These are phyloP conservation scores for Eilema depressum DNA, from an alignment of 2,888 invertebrate genomes.

Conservation along the genomic window DNA sequence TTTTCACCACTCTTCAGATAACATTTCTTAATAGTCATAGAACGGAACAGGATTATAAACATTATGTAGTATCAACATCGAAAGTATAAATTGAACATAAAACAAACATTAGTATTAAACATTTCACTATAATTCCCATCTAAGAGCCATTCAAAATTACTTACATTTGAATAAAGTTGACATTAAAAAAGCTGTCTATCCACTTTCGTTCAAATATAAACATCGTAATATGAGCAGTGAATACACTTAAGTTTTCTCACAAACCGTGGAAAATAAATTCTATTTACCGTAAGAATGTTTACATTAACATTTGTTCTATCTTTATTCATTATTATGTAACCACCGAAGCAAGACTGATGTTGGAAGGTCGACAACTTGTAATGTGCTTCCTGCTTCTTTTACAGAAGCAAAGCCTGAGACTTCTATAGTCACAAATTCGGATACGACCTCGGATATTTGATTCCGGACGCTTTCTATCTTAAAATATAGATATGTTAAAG, in stretches of 20 bases:
- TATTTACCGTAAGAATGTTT: slow-evolving; percentile 45
- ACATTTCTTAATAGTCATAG: background rate
- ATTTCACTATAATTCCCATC: background rate
- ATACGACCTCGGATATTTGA: slow-evolving; percentile 41
- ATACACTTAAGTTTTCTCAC: slow-evolving; percentile 33
- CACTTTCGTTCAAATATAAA: slow-evolving; percentile 57
- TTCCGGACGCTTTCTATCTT: slow-evolving; percentile 49
- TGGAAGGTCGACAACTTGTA: slow-evolving; percentile 68
- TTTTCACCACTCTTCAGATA: slow-evolving; percentile 6
- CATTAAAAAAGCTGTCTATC: slow-evolving; percentile 46
- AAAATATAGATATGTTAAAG: slow-evolving; percentile 39
- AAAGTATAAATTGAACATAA: slow-evolving; percentile 8
- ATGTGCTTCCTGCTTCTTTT: slow-evolving; percentile 61
- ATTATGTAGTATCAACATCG: slow-evolving; percentile 6
- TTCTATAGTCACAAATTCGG: slow-evolving; percentile 52
- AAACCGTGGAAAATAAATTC: slow-evolving; percentile 41
- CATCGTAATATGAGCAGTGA: slow-evolving; percentile 5
- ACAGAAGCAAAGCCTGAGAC: slow-evolving; percentile 3
- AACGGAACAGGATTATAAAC: slow-evolving; percentile 8
- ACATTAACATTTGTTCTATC: slow-evolving; percentile 38
- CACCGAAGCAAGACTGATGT: slow-evolving; percentile 62
- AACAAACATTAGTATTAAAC: background rate
- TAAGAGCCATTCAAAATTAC: slow-evolving; percentile 20
- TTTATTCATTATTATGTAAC: slow-evolving; percentile 55
- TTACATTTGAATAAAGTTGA: slow-evolving; percentile 41